Conservation (phyloP, 1,140 invertebrate genomes). For the roundworm (Caenorhabditis elegans) region WBcel235 BX284602.5:13155501-13156000, state of each 20-base stretch:
- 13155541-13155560: not conserved
- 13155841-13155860: too few species aligned
- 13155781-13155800: not conserved
- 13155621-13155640: constrained; percentile 4
- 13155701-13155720: not conserved
- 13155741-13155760: not conserved
- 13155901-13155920: too few species aligned
- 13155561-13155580: not conserved
- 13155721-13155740: not conserved
- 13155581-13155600: not conserved
- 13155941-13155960: too few species aligned
- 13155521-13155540: constrained; percentile 2
- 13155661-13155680: not conserved
- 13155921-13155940: too few species aligned
- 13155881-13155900: too few species aligned
- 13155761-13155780: not conserved
- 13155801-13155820: too few species aligned
- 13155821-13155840: too few species aligned
- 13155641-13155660: not conserved
- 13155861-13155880: too few species aligned
- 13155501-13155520: constrained; percentile 7
- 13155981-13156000: too few species aligned
- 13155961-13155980: too few species aligned
- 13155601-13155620: not conserved
- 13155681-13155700: not conserved